Evolutionary conservation across 2,888 invertebrate species (phyloP).

Genomic region (Zeuzera pyrina): DNA sequence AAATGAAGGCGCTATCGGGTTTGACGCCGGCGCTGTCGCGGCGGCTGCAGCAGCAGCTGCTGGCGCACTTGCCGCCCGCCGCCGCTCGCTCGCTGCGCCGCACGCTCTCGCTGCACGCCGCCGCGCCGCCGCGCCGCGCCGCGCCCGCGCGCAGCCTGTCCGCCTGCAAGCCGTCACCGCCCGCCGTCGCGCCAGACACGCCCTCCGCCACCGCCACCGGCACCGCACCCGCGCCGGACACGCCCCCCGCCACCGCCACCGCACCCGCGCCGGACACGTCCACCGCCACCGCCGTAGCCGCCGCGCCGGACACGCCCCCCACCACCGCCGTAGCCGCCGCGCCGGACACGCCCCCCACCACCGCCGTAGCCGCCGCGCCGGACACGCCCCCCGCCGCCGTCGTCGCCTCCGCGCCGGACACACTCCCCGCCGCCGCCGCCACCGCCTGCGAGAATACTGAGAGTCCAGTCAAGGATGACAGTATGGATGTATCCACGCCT

Average conservation of each 20-base stretch:
- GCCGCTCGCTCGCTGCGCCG: slow-evolving; percentile 78
- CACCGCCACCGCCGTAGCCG: slow-evolving; percentile 14
- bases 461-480: slow-evolving; percentile 1
- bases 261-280: background rate
- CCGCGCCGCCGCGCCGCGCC: slow-evolving; percentile 13
- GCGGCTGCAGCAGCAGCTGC: slow-evolving; percentile 79
- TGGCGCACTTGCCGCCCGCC: slow-evolving; percentile 79
- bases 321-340: background rate
- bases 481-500: slow-evolving; percentile 20
- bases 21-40: slow-evolving; percentile 81
- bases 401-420: slow-evolving; percentile 15
- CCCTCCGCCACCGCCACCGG: slow-evolving; percentile 12
- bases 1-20: slow-evolving; percentile 78
- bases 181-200: slow-evolving; percentile 8
- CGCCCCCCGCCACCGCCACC: slow-evolving; percentile 7
- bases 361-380: background rate
- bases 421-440: slow-evolving; percentile 24
- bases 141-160: slow-evolving; percentile 33
- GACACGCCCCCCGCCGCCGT: slow-evolving; percentile 4
- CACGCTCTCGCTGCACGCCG: slow-evolving; percentile 72
- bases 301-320: slow-evolving; percentile 1
- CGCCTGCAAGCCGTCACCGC: slow-evolving; percentile 19
- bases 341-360: background rate
- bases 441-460: slow-evolving; percentile 4
- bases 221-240: slow-evolving; percentile 14